Conservation (phyloP, 2,113 vertebrate genomes). For the Balaenoptera acutorostrata region DNA sequence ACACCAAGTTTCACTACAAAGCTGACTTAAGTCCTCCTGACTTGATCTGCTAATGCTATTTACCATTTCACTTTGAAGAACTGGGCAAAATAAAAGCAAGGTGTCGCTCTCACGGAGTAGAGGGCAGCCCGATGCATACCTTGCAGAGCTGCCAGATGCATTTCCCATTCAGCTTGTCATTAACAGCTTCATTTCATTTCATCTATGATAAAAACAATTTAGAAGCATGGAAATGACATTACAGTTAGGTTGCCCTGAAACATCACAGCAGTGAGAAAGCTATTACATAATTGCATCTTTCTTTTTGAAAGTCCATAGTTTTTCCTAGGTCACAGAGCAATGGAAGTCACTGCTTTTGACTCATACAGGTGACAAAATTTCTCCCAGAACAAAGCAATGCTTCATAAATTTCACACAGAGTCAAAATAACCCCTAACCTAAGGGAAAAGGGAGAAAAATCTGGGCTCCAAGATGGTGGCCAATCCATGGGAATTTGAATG, state of each 20-base stretch:
- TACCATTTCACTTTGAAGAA: conserved; percentile 62
- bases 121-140: not conserved
- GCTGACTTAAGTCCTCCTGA: not conserved
- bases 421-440: not conserved
- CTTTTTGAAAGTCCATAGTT: conserved; percentile 17
- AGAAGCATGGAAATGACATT: conserved; percentile 65
- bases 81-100: conserved; percentile 55
- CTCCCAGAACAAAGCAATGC: conserved; percentile 7
- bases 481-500: not conserved
- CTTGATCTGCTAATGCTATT: conserved; percentile 67
- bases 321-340: conserved; percentile 26
- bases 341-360: conserved; percentile 22
- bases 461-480: not conserved
- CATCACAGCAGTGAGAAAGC: conserved; percentile 10
- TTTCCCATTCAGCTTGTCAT: conserved; percentile 55
- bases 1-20: not conserved
- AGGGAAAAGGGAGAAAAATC: not conserved
- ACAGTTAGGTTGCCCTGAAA: conserved; percentile 14
- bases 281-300: conserved; percentile 15
- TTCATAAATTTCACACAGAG: conserved; percentile 12
- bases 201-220: conserved; percentile 48
- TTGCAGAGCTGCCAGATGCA: conserved; percentile 36
- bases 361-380: conserved; percentile 20
- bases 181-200: conserved; percentile 66
- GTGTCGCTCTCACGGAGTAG: not conserved